Base-by-base conservation (phyloP, 2,797 vertebrate species). In the Scleropages formosus region DNA sequence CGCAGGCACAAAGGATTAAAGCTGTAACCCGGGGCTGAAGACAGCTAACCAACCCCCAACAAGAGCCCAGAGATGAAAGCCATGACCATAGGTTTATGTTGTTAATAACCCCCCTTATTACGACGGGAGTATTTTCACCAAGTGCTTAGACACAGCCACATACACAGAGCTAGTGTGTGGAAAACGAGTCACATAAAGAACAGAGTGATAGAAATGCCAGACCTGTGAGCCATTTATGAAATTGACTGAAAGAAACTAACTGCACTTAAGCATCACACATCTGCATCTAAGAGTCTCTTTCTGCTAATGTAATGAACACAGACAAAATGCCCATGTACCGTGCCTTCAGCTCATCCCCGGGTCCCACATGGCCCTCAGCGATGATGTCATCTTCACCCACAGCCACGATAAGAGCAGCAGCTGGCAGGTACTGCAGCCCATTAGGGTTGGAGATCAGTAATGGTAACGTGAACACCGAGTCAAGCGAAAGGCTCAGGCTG, bases 401-500 rank as follows among this genome's bases (percentile, higher is more conserved):
- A n/a, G 44, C 74, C 70, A 58, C 39, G 56, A 70, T 67, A 69
- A 62, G 61, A 56, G 44, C 56, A 51, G 9, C 74, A 69, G 65
- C 74, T 70, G 74, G 16, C 24, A 7, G 66, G 9, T 12, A 13
- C 24, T 44, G 7, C 2, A 16, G 44, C 9, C 20, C 74, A 75
- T 47, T 62, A 61, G 74, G 74, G 69, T 75, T 49, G 26, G 60
- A 61, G 75, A 49, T 69, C 65, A 75, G 56, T 22, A 18, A 31
- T 6, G 13, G 65, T 27, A 75, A 68, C 31, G 59, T 66, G 39
- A 69, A 26, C 20, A 44, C 13, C 53, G n/a, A 60, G 27, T 16
- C 27, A 47, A 61, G 24, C 12, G 49, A 47, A 61, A 39, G 56
- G 51, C 31, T 9, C 74, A 59, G 16, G 9, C 53, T 69, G 16